Evolutionary conservation across 2,797 vertebrate genomes (phyloP), one percentile per base, ranked within the genome.

Genomic region (Microctenopoma steveboyesi): DNA sequence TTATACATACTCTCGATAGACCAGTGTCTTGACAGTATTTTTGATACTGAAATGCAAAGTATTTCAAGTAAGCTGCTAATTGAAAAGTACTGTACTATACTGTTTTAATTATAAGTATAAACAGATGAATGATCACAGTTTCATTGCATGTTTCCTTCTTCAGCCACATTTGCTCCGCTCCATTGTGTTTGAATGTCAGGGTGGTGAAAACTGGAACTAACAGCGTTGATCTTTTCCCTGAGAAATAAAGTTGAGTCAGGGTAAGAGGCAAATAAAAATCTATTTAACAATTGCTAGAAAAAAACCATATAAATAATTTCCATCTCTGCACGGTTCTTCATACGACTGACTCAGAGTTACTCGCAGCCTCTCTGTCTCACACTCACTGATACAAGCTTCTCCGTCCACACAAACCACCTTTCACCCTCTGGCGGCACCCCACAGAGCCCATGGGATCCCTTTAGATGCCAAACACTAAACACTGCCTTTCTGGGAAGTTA

Each of bases 401-500:
- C 30, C 68, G 71, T 66, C 37, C 48, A 49, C 55, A 70, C 47
- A 22, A 22, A 25, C 51, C 73, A 78, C 61, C 78, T 79, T 67
- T 78, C 53, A 33, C 53, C 74, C 79, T 82, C n/a, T 7, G 51
- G 60, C 59, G 84, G 71, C 80, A 61, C 73, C 81, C 86, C 79
- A 22, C 83, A 65, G 76, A 12, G 6, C 81, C 78, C 74, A 76
- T 78, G 80, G 80, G 87, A 83, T 68, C 70, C 49, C 51, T 69
- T 80, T 53, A 64, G 60, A 84, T 85, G 85, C 88, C 75, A 72
- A 81, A 82, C 69, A 68, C 84, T 86, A 86, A 89, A 89, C 82
- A 85, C 78, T 78, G 75, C 70, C 79, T 83, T 90, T 85, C 74
- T 88, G 83, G 81, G 82, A 88, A 88, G 77, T 87, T 87, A 88